Evolutionary conservation across 1,140 invertebrate species (phyloP).

Genomic region (Cardiocondyla obscurior): DNA sequence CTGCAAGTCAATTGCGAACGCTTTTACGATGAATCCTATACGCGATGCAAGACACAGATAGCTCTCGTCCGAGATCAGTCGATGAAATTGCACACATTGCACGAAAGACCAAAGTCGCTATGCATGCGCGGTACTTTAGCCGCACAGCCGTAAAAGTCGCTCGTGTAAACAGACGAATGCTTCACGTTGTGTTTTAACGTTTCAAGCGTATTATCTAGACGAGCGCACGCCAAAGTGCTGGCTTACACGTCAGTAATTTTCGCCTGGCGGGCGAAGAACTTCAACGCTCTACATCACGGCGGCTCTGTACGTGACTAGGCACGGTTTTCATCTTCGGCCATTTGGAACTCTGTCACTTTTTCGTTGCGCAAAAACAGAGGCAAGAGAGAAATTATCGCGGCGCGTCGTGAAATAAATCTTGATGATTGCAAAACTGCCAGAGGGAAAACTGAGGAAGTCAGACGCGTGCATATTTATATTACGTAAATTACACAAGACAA

Average conservation of each 20-base stretch:
- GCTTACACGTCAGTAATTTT: slow-evolving; percentile 46
- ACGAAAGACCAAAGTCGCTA: neutral
- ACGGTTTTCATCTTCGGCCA: slow-evolving; percentile 27
- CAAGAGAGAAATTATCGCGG: neutral
- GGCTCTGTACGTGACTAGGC: slow-evolving; percentile 38
- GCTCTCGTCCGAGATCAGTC: neutral
- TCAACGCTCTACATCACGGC: neutral
- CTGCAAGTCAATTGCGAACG: neutral
- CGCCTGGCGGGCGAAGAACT: slow-evolving; percentile 19
- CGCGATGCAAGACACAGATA: neutral
- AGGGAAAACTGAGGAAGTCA: neutral
- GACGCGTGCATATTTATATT: neutral
- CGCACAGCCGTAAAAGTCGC: slow-evolving; percentile 23
- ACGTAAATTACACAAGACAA: neutral
- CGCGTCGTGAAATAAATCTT: slow-evolving; percentile 1
- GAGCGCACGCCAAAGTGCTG: slow-evolving; percentile 10
- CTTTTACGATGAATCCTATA: slow-evolving; percentile 2
- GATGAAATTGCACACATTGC: neutral
- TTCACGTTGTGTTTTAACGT: slow-evolving; percentile 38
- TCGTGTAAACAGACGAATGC: slow-evolving; percentile 39
- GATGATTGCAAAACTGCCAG: neutral
- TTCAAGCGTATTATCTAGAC: slow-evolving; percentile 19
- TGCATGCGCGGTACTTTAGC: neutral
- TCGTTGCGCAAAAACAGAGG: neutral
- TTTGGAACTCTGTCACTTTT: slow-evolving; percentile 23